A percentile compares a stretch with the other conserved stretches of the same genome.
Conservation (phyloP, 1,140 invertebrate genomes). For the Drosophila aff. region DNA sequence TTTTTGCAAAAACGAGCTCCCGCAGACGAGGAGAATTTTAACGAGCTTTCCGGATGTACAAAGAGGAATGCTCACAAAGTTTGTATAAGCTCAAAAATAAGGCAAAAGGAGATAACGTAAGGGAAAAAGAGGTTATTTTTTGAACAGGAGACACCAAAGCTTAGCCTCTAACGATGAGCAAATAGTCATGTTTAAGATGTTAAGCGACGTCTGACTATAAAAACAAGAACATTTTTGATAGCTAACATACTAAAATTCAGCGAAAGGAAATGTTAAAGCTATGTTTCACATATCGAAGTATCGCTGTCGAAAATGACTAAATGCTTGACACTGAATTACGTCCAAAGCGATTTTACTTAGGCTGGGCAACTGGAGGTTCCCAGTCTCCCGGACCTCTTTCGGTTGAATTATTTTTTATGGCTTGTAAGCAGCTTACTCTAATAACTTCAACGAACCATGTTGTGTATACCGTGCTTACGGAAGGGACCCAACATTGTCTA, state of each 20-base stretch:
- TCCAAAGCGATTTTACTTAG: not conserved
- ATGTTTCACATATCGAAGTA: slow-evolving; percentile 6
- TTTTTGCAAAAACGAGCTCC: slow-evolving; percentile 57
- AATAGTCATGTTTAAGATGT: slow-evolving; percentile 61
- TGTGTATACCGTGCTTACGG: not conserved
- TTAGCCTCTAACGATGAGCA: slow-evolving; percentile 61
- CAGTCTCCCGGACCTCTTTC: no score
- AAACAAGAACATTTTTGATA: slow-evolving; percentile 20
- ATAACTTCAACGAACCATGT: slow-evolving; percentile 30
- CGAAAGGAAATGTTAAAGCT: not conserved
- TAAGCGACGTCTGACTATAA: slow-evolving; percentile 31
- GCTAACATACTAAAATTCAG: not conserved
- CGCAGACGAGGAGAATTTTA: slow-evolving; percentile 38
- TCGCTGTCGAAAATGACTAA: not conserved
- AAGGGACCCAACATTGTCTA: not conserved
- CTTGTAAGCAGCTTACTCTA: slow-evolving; percentile 48
- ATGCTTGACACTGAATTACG: not conserved
- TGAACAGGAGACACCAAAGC: slow-evolving; percentile 1
- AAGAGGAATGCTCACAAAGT: slow-evolving; percentile 13
- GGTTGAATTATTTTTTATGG: no score
- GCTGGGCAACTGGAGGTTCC: no score
- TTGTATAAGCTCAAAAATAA: slow-evolving; percentile 31
- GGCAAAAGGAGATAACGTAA: not conserved
- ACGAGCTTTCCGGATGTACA: slow-evolving; percentile 68
- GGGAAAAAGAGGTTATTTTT: slow-evolving; percentile 44